Percentiles rank a stretch among this genome's conserved stretches.
Conservation (phyloP, 2,888 invertebrate species). For the Aleiodes testaceus region DNA sequence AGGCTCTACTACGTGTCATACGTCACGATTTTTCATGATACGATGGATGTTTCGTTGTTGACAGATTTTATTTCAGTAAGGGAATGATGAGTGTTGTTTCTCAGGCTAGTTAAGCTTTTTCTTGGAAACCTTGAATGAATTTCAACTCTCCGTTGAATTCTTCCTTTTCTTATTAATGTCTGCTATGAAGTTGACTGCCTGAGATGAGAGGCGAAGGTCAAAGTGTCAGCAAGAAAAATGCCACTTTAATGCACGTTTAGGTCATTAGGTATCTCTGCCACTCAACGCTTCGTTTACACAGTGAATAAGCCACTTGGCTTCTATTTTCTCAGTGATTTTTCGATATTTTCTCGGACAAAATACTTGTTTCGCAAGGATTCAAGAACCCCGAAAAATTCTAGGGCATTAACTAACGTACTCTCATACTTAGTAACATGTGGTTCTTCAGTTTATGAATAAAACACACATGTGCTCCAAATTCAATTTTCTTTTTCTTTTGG, state of each 20-base stretch:
- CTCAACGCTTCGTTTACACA: slow-evolving; percentile 30
- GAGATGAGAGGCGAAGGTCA: slow-evolving; percentile 29
- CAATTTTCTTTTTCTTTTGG: background rate
- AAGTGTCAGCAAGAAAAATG: slow-evolving; percentile 23
- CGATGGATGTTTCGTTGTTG: no score
- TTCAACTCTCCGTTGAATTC: no score
- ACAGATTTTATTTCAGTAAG: no score
- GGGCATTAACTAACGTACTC: background rate
- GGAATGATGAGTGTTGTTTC: no score
- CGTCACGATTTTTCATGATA: no score
- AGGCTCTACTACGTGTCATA: no score
- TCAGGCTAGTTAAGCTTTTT: no score
- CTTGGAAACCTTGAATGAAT: no score
- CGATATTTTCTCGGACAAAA: slow-evolving; percentile 13
- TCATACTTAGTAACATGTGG: no score
- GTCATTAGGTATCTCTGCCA: slow-evolving; percentile 21
- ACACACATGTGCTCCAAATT: slow-evolving; percentile 29
- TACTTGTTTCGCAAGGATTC: slow-evolving; percentile 21
- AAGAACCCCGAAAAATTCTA: slow-evolving; percentile 1
- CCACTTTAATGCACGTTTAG: slow-evolving; percentile 13
- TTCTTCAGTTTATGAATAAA: slow-evolving; percentile 1
- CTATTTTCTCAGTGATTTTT: slow-evolving; percentile 15
- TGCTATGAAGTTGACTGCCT: background rate
- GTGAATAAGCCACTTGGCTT: slow-evolving; percentile 12
- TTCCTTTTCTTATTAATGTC: no score